Evolutionary conservation across 2,113 vertebrate genomes (phyloP).

Genomic region (Reinhardtius hippoglossoides): DNA sequence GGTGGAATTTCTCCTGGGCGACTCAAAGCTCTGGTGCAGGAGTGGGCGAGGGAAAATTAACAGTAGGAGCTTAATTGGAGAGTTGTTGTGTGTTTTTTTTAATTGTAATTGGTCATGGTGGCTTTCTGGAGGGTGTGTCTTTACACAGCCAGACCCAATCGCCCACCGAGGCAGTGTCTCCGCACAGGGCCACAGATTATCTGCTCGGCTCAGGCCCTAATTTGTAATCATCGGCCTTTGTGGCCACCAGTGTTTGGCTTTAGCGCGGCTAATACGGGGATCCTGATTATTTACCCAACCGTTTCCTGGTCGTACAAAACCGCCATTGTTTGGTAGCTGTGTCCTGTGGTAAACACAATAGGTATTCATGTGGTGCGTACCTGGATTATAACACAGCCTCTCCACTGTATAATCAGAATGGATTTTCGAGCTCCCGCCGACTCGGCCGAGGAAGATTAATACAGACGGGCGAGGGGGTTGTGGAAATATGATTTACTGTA

Average conservation of each 20-base stretch:
- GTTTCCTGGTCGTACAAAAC: not conserved
- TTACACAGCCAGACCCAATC: not conserved
- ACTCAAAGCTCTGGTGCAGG: not conserved
- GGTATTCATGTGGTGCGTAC: constrained; percentile 28
- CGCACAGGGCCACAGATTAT: constrained; percentile 28
- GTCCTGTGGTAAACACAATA: constrained; percentile 33
- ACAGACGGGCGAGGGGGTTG: constrained; percentile 13
- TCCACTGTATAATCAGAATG: constrained; percentile 6
- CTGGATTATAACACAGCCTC: constrained; percentile 28
- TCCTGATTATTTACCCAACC: constrained; percentile 33
- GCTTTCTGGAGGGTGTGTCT: not conserved
- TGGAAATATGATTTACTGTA: constrained; percentile 41
- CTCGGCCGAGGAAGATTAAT: constrained; percentile 33
- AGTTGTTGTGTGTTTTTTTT: no score
- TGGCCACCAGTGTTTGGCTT: constrained; percentile 13
- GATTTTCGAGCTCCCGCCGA: constrained; percentile 34
- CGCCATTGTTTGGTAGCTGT: constrained; percentile 45
- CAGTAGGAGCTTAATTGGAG: not conserved
- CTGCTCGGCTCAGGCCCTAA: constrained; percentile 35
- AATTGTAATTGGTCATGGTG: not conserved
- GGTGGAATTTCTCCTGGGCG: no score
- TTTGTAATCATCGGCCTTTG: constrained; percentile 19
- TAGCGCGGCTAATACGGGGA: constrained; percentile 40
- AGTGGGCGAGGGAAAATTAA: not conserved
- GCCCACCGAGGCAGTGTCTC: not conserved